Conservation (phyloP, 2,888 invertebrate species). For the Aspidiotus rigidus region DNA sequence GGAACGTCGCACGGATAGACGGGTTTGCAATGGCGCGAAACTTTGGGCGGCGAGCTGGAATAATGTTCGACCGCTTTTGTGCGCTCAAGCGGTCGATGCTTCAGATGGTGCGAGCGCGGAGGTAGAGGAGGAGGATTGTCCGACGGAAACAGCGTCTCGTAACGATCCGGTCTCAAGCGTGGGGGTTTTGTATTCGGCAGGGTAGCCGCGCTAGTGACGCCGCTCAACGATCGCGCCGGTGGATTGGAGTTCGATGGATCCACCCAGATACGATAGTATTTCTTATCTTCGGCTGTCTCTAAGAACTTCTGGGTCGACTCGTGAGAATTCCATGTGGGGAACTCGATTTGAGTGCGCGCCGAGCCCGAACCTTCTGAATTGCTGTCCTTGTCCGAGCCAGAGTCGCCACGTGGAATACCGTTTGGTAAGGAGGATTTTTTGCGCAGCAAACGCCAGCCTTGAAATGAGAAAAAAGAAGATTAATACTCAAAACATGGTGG, state of each 20-base stretch:
- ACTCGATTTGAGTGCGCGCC: constrained; percentile 46
- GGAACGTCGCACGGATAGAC: constrained; percentile 36
- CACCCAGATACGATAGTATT: constrained; percentile 62
- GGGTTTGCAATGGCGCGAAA: constrained; percentile 59
- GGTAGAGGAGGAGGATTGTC: constrained; percentile 50
- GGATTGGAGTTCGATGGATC: constrained; percentile 40
- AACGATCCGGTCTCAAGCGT: constrained; percentile 30
- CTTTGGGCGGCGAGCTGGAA: constrained; percentile 49
- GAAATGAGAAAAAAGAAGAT: constrained; percentile 1
- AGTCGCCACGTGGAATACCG: constrained; percentile 15
- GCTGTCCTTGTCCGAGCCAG: constrained; percentile 10
- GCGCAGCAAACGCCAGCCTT: constrained; percentile 39
- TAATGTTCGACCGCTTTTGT: constrained; percentile 48
- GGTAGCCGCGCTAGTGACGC: background rate
- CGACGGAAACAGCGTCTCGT: constrained; percentile 40
- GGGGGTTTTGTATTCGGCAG: background rate
- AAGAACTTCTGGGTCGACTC: constrained; percentile 42
- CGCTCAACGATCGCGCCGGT: constrained; percentile 1
- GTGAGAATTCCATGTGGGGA: constrained; percentile 51
- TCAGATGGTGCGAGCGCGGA: constrained; percentile 49
- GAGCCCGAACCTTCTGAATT: constrained; percentile 37
- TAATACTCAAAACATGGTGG: background rate
- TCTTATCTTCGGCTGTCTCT: constrained; percentile 51
- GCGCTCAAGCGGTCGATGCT: constrained; percentile 57
- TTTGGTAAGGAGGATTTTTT: constrained; percentile 38